These are phyloP conservation scores for Furnarius figulus DNA, from an alignment of 2,113 vertebrate species.

Conservation along the genomic window DNA sequence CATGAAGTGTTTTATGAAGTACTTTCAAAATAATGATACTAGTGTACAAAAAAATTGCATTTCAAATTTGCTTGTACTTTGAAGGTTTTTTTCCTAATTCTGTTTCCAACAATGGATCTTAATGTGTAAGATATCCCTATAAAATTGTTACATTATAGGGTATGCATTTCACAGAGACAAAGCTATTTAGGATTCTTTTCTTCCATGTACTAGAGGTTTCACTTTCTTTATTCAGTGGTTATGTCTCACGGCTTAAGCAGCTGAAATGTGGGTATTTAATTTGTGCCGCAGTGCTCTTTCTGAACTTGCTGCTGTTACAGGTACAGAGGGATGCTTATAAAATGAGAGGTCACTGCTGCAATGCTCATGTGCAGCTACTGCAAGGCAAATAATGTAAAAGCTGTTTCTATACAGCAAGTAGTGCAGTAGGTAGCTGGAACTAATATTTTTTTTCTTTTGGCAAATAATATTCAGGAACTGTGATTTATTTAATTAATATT, in stretches of 20 bases:
- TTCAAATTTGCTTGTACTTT: not conserved
- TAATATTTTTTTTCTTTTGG: slow-evolving; percentile 49
- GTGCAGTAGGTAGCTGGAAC: not conserved
- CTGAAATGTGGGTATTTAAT: not conserved
- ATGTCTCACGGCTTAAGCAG: not conserved
- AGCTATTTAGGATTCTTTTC: not conserved
- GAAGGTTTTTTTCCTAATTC: not conserved
- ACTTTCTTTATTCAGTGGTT: not conserved
- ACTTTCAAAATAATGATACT: not conserved
- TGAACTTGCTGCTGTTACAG: not conserved
- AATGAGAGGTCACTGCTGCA: not conserved
- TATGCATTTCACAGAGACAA: not conserved
- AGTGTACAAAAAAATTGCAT: not conserved
- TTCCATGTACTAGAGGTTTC: not conserved
- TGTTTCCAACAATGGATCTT: not conserved
- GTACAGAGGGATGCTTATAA: not conserved
- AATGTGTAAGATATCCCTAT: not conserved
- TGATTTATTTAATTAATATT: not conserved
- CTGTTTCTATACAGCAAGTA: not conserved
- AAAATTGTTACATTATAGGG: not conserved
- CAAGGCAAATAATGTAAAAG: not conserved
- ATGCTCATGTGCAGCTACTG: not conserved
- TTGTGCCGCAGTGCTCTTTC: not conserved
- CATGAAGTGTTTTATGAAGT: not conserved
- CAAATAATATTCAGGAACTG: slow-evolving; percentile 59